Conservation (phyloP, 2,888 invertebrate species). For the Cantharis rufa region DNA sequence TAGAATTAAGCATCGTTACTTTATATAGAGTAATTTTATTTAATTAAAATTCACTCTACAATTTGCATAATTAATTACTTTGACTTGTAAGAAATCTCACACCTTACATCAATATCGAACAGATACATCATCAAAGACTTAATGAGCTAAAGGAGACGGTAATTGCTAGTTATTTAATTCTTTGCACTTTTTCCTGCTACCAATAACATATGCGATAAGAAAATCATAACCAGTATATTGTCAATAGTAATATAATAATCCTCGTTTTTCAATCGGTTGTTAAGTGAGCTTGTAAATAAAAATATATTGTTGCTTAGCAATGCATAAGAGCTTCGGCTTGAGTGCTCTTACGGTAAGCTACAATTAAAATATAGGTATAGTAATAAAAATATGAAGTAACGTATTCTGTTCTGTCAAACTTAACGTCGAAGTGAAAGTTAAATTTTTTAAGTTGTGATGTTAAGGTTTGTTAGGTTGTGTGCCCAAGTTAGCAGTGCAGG, state of each 20-base stretch:
- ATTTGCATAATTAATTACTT: slow-evolving; percentile 19
- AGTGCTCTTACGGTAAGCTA: background rate
- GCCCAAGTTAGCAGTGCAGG: no score
- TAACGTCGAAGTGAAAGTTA: no score
- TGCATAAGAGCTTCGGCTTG: background rate
- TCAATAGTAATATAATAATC: background rate
- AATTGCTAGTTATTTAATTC: slow-evolving; percentile 6
- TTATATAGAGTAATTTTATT: slow-evolving; percentile 5
- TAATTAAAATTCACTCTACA: slow-evolving; percentile 5
- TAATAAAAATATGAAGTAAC: no score
- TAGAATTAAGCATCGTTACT: background rate
- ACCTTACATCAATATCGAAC: slow-evolving; percentile 5
- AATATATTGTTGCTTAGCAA: background rate
- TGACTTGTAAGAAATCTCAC: slow-evolving; percentile 15
- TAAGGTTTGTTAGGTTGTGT: no score
- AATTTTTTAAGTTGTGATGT: no score
- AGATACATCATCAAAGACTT: slow-evolving; percentile 9
- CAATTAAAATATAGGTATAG: background rate
- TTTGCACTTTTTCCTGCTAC: background rate
- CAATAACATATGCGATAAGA: background rate
- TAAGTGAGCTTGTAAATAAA: background rate
- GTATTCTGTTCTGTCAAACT: no score
- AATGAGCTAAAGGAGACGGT: slow-evolving; percentile 6
- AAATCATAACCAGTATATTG: background rate
- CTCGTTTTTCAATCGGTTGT: background rate